Percentiles rank a stretch among this genome's conserved stretches.
Conservation (phyloP, 92 coral and sea anemone genomes). For the Bergia puertoricense region DNA sequence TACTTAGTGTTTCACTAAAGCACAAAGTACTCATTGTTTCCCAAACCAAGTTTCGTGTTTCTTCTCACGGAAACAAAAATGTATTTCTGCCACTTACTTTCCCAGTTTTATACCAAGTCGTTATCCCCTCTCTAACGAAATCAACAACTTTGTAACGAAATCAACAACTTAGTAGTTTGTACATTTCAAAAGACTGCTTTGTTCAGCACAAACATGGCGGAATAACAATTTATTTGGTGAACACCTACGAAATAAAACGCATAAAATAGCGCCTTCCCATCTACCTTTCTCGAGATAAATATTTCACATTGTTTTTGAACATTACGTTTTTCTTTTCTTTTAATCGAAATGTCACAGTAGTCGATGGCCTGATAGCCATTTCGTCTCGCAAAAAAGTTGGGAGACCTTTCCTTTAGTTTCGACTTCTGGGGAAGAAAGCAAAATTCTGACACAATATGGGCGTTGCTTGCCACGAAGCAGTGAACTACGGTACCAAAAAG, state of each 20-base stretch:
- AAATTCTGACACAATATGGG: not conserved
- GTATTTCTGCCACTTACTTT: not conserved
- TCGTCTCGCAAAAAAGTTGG: not conserved
- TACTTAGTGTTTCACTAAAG: too few relatives aligned
- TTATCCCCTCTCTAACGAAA: not conserved
- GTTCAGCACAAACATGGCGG: not conserved
- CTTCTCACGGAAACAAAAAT: too few relatives aligned
- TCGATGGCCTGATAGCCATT: not conserved
- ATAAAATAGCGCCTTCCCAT: not conserved
- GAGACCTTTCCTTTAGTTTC: not conserved
- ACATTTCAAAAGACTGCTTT: not conserved
- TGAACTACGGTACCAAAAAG: not conserved
- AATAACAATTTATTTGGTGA: not conserved
- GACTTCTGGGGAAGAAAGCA: not conserved
- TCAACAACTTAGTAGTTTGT: not conserved
- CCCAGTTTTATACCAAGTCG: not conserved
- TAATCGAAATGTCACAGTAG: not conserved
- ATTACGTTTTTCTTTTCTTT: not conserved
- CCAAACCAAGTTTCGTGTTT: not conserved
- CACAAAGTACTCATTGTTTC: not conserved
- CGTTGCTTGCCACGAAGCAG: conserved; percentile 8
- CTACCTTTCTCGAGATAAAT: too few relatives aligned
- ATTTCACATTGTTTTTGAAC: not conserved
- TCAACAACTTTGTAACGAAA: not conserved
- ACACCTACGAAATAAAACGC: not conserved